Evolutionary conservation across 2,113 vertebrate genomes (phyloP).

Genomic region (Lipotes vexillifer): DNA sequence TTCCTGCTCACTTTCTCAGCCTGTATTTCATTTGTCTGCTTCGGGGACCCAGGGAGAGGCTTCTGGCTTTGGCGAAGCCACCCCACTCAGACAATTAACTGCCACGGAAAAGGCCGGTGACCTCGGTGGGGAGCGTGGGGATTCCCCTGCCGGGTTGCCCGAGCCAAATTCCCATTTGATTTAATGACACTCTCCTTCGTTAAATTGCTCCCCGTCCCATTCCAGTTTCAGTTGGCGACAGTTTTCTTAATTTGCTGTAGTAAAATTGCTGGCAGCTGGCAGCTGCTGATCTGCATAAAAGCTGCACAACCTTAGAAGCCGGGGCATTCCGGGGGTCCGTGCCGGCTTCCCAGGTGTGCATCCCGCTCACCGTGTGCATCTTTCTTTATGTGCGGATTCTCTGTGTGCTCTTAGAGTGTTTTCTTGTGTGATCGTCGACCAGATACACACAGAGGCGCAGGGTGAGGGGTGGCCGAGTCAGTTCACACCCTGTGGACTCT

Average conservation of each 20-base stretch:
- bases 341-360: rapidly evolving
- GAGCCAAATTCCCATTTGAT: background rate
- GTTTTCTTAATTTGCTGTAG: conserved; percentile 27
- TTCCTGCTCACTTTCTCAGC: too few species aligned
- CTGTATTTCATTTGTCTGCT: background rate
- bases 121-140: background rate
- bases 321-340: rapidly evolving
- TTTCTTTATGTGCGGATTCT: rapidly evolving
- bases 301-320: rapidly evolving
- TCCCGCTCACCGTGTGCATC: rapidly evolving
- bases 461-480: rapidly evolving
- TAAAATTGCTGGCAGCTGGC: conserved; percentile 3
- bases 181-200: background rate
- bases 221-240: background rate
- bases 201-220: background rate
- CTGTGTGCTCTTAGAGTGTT: background rate
- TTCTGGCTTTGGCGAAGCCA: background rate
- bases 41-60: background rate
- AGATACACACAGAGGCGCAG: background rate
- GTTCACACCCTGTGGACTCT: rapidly evolving
- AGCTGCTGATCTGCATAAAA: background rate
- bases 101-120: background rate
- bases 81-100: background rate
- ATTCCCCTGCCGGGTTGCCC: rapidly evolving
- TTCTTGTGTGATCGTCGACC: rapidly evolving